Conservation (phyloP, 2,888 invertebrate species). For the Gordius sp. region DNA sequence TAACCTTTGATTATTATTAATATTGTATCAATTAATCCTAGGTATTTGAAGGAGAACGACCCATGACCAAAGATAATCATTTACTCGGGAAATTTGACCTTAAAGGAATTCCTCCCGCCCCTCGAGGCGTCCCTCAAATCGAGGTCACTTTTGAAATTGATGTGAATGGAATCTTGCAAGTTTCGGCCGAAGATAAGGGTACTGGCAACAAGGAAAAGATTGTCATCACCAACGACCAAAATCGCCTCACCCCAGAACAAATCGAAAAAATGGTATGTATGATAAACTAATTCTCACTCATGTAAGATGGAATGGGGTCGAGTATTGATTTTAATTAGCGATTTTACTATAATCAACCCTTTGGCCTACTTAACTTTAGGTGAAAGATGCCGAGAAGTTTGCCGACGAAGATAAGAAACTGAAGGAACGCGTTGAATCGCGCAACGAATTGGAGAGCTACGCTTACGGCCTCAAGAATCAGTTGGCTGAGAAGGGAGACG, state of each 20-base stretch:
- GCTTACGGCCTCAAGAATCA: conserved; percentile 93
- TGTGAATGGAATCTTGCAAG: conserved; percentile 35
- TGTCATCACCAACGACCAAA: conserved; percentile 91
- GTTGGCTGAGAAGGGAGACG: conserved; percentile 51
- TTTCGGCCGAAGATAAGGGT: conserved; percentile 93
- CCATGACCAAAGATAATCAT: conserved; percentile 99
- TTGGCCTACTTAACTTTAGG: no score
- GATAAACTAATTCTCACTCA: no score
- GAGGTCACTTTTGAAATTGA: conserved; percentile 33
- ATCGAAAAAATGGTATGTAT: conserved; percentile 61
- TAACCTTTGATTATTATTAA: neutral
- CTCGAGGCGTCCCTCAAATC: conserved; percentile 30
- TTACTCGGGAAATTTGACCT: conserved; percentile 88
- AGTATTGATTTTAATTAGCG: no score
- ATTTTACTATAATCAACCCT: no score
- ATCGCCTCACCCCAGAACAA: conserved; percentile 79
- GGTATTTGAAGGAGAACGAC: conserved; percentile 91
- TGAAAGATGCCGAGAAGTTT: conserved; percentile 69
- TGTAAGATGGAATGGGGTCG: no score
- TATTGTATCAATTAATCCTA: conserved; percentile 22
- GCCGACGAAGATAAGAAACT: conserved; percentile 92
- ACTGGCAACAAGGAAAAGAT: conserved; percentile 95
- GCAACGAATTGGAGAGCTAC: conserved; percentile 84
- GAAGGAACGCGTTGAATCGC: conserved; percentile 73
- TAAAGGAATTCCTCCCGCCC: conserved; percentile 33